phyloP scores from a whole-genome alignment of 2,113 vertebrate species.

The Emydura subglobosa region DNA sequence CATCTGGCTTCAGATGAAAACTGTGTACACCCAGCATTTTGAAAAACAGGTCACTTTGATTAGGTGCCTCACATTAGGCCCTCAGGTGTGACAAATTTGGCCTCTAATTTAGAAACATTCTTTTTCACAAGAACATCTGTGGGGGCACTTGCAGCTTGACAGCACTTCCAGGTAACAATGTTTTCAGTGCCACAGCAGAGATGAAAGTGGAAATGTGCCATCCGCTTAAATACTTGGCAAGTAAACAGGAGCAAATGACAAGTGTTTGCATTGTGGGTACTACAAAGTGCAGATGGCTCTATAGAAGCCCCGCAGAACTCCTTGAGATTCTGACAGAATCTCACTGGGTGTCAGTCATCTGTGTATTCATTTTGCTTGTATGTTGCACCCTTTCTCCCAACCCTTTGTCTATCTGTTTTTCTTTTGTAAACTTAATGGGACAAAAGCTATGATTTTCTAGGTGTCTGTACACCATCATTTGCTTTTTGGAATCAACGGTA shows the following conservation, averaged over 20 bases:
- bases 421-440: background rate
- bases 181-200: no score
- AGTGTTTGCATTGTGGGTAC: background rate
- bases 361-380: background rate
- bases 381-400: background rate
- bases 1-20: background rate
- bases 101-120: no score
- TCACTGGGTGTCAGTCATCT: no score
- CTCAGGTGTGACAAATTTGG: no score
- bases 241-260: background rate
- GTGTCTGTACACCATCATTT: background rate
- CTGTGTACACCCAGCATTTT: background rate
- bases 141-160: background rate
- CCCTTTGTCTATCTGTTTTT: background rate
- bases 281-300: background rate
- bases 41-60: background rate
- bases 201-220: background rate
- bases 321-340: no score
- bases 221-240: background rate
- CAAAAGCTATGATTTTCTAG: background rate
- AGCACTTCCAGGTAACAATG: background rate
- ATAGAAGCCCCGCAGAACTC: background rate
- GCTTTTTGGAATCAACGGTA: background rate
- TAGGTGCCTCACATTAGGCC: background rate
- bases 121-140: background rate